phyloP scores from a whole-genome alignment of 2,888 invertebrate genomes.

The Apotomis capreana region DNA sequence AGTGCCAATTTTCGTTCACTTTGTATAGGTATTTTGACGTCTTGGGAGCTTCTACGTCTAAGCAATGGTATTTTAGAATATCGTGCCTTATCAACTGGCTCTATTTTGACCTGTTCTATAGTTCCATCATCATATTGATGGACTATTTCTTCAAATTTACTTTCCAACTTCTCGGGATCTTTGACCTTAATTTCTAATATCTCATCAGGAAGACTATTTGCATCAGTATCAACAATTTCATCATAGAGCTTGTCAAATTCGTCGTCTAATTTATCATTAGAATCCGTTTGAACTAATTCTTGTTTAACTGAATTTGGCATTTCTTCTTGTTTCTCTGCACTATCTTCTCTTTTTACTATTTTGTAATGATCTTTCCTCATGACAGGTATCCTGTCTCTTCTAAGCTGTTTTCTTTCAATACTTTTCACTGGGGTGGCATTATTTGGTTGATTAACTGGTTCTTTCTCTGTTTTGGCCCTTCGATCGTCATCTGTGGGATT shows the following conservation, averaged over 20 bases:
- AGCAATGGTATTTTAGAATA: constrained; percentile 66
- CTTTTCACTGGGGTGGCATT: background rate
- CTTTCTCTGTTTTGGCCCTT: background rate
- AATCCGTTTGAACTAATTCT: constrained; percentile 10
- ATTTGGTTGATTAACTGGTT: background rate
- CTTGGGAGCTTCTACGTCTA: constrained; percentile 62
- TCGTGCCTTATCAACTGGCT: constrained; percentile 52
- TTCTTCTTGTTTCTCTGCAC: background rate
- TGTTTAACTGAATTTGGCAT: constrained; percentile 1
- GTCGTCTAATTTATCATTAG: constrained; percentile 55
- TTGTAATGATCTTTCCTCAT: constrained; percentile 20
- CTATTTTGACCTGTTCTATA: constrained; percentile 43
- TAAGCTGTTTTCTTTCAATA: background rate
- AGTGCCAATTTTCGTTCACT: constrained; percentile 42
- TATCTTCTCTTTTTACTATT: constrained; percentile 12
- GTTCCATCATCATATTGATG: constrained; percentile 69
- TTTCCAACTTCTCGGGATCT: constrained; percentile 66
- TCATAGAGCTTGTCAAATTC: constrained; percentile 75
- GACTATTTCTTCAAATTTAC: constrained; percentile 72
- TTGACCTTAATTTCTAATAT: constrained; percentile 58
- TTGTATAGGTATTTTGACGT: constrained; percentile 50
- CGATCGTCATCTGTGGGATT: constrained; percentile 33
- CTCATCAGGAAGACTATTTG: constrained; percentile 50
- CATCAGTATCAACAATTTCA: constrained; percentile 58
- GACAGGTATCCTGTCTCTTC: constrained; percentile 22